Evolutionary conservation across 2,797 vertebrate species (phyloP), one percentile per base, ranked within the genome.

Genomic region (Eospalax fontanierii): DNA sequence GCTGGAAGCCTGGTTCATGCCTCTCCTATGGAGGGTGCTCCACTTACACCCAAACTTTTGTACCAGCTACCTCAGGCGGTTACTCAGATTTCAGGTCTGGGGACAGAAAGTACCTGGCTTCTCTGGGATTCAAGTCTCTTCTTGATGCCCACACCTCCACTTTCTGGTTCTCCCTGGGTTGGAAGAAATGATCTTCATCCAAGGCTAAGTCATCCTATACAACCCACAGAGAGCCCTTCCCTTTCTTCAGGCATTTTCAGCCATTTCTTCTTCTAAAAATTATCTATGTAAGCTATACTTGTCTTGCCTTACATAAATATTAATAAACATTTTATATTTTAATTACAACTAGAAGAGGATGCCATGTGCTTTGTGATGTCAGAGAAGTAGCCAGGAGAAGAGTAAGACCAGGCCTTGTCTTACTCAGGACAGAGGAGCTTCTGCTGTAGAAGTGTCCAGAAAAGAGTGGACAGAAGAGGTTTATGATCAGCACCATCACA

Each of bases 101-200:
- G 2, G n/a, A 28, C 18, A 40, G 63, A 9, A 38, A 38, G n/a
- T 38, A 70, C 26, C 10, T 57, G 83, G 66, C 66, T 38, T 57
- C 16, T 71, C 83, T 57, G 24, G 66, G 18, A 86, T 40, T 33
- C 81, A 43, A 40, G 83, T 9, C 43, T 71, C 68, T 50, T 57
- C n/a, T 71, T 57, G 43, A 26, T 59, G 68, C 46, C 15, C 11
- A 8, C 30, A 21, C 7, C 38, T 24, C 4, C 9, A 18, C 57
- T 65, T 16, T 61, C 28, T n/a, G 57, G 18, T 7, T 87, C 40
- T 87, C 70, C 59, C 54, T 87, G 4, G 24, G 26, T 30, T 50
- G 16, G 68, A 83, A 82, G 24, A 43, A 83, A 74, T 91, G 61
- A 90, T 46, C 66, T 83, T 90, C 43, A 30, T 54, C 38, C 50